Conservation (phyloP, 92 coral and sea anemone species). For the Epizoanthus scotinus region DNA sequence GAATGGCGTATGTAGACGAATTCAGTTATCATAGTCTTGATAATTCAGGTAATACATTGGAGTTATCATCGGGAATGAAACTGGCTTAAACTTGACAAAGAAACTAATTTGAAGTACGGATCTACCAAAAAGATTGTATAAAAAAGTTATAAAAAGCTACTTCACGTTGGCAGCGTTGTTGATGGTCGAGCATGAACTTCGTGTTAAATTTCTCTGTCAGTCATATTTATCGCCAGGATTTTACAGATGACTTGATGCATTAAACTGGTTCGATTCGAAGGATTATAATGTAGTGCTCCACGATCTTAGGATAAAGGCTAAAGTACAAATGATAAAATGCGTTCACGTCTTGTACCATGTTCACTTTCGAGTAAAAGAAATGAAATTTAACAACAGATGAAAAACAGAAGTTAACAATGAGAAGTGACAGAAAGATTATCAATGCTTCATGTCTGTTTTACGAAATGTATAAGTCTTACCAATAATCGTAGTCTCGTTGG, state of each 20-base stretch:
- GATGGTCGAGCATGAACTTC: background rate
- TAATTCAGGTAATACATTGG: background rate
- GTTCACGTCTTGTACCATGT: background rate
- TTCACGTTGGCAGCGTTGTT: background rate
- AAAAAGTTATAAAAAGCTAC: background rate
- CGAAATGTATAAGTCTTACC: background rate
- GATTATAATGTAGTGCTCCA: background rate
- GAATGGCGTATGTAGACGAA: background rate
- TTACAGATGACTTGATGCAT: slow-evolving; percentile 6
- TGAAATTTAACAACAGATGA: slow-evolving; percentile 3
- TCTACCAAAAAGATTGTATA: background rate
- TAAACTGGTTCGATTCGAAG: background rate
- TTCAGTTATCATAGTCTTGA: background rate
- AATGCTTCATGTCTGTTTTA: background rate
- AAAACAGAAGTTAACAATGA: background rate
- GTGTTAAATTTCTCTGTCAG: background rate
- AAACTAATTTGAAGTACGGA: background rate
- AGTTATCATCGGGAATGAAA: background rate
- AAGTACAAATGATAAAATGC: background rate
- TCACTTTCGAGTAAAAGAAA: background rate
- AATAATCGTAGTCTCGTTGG: slow-evolving; percentile 4
- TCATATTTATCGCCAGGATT: background rate
- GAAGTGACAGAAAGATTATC: background rate
- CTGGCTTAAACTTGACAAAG: background rate
- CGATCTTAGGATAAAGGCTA: background rate